Conservation (phyloP, 1,140 invertebrate species). For the Sweltsa coloradensis region DNA sequence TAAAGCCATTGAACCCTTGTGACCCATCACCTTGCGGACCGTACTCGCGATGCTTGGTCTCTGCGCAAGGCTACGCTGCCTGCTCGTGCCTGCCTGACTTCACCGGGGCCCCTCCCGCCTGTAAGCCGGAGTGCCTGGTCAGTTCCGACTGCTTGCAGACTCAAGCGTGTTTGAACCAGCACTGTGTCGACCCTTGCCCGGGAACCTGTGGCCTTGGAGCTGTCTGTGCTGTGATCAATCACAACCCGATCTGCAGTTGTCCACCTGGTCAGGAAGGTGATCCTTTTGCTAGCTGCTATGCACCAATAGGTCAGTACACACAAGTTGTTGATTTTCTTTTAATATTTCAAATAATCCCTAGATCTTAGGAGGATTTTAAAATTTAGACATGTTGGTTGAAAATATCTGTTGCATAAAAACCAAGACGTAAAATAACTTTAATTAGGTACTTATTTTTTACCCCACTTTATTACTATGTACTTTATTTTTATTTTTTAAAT, state of each 20-base stretch:
- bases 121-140: constrained; percentile 66
- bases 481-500: too few relatives aligned
- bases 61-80: constrained; percentile 52
- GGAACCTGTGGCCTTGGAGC: constrained; percentile 64
- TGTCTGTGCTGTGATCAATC: constrained; percentile 61
- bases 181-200: constrained; percentile 63
- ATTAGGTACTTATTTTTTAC: too few relatives aligned
- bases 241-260: constrained; percentile 72
- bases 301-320: constrained; percentile 24
- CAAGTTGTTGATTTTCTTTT: constrained; percentile 18
- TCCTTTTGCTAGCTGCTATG: constrained; percentile 61
- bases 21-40: constrained; percentile 66
- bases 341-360: background rate
- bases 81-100: constrained; percentile 71
- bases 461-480: too few relatives aligned
- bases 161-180: constrained; percentile 63
- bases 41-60: constrained; percentile 60
- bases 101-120: constrained; percentile 63
- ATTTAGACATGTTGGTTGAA: background rate
- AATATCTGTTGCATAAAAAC: background rate
- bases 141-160: constrained; percentile 67
- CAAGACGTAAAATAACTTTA: too few relatives aligned
- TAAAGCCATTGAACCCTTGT: constrained; percentile 25
- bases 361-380: background rate
- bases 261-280: constrained; percentile 59